These are phyloP conservation scores for Xestoiulus laeticollis DNA, from an alignment of 2,888 invertebrate genomes.

Conservation along the genomic window DNA sequence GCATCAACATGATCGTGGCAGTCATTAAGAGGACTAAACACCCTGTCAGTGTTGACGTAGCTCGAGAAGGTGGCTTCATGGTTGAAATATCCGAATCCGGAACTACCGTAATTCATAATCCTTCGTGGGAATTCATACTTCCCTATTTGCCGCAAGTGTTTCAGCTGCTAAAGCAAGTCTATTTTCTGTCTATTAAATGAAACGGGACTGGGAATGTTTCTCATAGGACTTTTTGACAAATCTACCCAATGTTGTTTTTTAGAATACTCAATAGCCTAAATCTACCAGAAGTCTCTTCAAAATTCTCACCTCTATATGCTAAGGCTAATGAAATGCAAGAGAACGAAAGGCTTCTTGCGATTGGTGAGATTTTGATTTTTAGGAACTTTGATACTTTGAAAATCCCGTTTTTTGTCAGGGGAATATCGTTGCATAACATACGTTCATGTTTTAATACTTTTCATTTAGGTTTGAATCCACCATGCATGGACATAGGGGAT, in stretches of 20 bases:
- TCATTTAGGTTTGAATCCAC: slow-evolving; percentile 34
- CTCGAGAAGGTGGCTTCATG: slow-evolving; percentile 61
- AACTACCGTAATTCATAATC: slow-evolving; percentile 65
- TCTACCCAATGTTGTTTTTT: slow-evolving; percentile 46
- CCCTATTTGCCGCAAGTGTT: slow-evolving; percentile 60
- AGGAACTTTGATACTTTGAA: slow-evolving; percentile 60
- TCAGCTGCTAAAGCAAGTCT: slow-evolving; percentile 45
- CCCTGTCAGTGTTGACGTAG: slow-evolving; percentile 86
- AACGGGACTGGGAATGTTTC: not conserved
- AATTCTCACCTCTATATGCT: slow-evolving; percentile 69
- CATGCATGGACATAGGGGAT: slow-evolving; percentile 49
- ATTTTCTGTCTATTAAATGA: not conserved
- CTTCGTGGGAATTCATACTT: slow-evolving; percentile 65
- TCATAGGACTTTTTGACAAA: not conserved
- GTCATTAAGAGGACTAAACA: slow-evolving; percentile 90
- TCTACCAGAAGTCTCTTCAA: slow-evolving; percentile 72
- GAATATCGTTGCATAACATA: not conserved
- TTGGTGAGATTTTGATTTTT: slow-evolving; percentile 68
- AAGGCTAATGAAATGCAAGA: slow-evolving; percentile 77
- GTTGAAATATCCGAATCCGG: not conserved
- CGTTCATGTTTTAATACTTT: not conserved
- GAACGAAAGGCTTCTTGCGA: slow-evolving; percentile 78
- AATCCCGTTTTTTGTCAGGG: not conserved
- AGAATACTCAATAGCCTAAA: slow-evolving; percentile 81
- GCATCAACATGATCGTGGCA: slow-evolving; percentile 79